These are phyloP conservation scores for Pelvicachromis taeniatus DNA, from an alignment of 2,113 vertebrate species.

Conservation along the genomic window DNA sequence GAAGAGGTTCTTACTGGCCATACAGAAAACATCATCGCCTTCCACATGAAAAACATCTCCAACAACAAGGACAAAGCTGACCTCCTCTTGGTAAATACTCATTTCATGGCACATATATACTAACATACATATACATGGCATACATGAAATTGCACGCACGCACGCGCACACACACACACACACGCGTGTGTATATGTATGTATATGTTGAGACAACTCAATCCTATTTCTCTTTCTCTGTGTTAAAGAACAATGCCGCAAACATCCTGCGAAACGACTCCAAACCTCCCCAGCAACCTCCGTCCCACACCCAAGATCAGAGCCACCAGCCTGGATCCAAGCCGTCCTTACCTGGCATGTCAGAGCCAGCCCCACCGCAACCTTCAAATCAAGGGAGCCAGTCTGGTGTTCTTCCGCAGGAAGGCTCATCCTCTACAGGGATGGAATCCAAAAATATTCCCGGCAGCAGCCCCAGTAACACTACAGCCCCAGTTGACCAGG, in stretches of 20 bases:
- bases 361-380: slow-evolving; percentile 75
- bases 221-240: slow-evolving; percentile 16
- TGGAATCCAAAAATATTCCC: slow-evolving; percentile 84
- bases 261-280: slow-evolving; percentile 83
- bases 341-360: slow-evolving; percentile 84
- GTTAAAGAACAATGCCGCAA: slow-evolving; percentile 84
- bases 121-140: not conserved
- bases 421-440: slow-evolving; percentile 75
- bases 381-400: slow-evolving; percentile 67
- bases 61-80: slow-evolving; percentile 92
- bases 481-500: slow-evolving; percentile 78
- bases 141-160: not conserved
- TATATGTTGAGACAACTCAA: not conserved
- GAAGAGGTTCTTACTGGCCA: slow-evolving; percentile 96
- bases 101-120: not conserved
- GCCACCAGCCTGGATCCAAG: slow-evolving; percentile 86
- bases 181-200: too few species aligned
- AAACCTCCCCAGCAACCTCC: slow-evolving; percentile 79
- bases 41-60: slow-evolving; percentile 98
- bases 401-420: slow-evolving; percentile 80
- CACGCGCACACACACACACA: too few species aligned
- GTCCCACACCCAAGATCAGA: slow-evolving; percentile 83
- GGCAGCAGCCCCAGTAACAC: slow-evolving; percentile 82
- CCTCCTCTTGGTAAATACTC: slow-evolving; percentile 82
- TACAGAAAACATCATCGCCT: slow-evolving; percentile 93